Conservation (phyloP, 2,113 vertebrate genomes). For the Paraplagusia blochii region DNA sequence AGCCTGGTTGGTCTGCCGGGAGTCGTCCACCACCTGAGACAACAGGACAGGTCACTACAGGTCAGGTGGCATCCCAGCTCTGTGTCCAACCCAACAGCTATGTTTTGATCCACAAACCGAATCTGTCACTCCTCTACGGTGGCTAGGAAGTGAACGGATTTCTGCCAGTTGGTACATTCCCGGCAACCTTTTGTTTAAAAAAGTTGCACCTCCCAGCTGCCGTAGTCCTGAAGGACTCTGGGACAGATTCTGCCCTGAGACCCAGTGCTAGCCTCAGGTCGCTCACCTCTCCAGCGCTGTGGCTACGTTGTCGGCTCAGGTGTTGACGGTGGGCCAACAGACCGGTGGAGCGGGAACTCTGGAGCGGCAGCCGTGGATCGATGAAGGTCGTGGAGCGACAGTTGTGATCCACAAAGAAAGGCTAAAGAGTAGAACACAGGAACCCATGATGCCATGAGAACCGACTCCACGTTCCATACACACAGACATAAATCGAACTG, state of each 20-base stretch:
- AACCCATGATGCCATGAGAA: background rate
- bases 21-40: constrained; percentile 92
- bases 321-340: constrained; percentile 92
- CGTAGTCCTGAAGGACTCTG: no score
- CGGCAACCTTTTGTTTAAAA: no score
- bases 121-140: no score
- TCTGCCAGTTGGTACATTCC: no score
- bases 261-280: background rate
- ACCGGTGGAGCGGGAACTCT: constrained; percentile 90
- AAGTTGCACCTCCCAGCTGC: no score
- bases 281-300: constrained; percentile 95
- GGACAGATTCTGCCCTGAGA: no score
- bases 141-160: no score
- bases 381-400: constrained; percentile 97
- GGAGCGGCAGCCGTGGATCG: constrained; percentile 92
- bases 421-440: constrained; percentile 66
- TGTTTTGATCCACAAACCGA: no score
- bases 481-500: background rate
- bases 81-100: background rate
- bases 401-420: constrained; percentile 99
- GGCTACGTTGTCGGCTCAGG: constrained; percentile 92
- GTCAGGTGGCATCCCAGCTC: constrained; percentile 58
- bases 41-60: constrained; percentile 41
- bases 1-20: constrained; percentile 84
- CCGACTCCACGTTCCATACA: background rate